A percentile compares a stretch with the other conserved stretches of the same genome.
phyloP scores from a whole-genome alignment of 2,888 invertebrate species.

The Tortrix viridana region DNA sequence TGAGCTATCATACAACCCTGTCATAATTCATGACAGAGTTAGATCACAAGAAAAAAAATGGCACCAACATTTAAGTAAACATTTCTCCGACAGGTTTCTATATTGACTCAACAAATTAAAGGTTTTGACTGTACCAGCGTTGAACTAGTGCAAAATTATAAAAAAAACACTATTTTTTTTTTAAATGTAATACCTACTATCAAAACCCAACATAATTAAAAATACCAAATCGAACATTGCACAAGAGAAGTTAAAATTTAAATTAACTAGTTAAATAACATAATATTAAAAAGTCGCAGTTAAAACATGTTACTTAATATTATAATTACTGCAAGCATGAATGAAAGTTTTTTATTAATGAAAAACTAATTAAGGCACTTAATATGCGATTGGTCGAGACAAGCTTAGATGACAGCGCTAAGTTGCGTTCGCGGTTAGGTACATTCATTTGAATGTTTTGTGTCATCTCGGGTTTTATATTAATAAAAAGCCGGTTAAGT shows the following conservation, averaged over 20 bases:
- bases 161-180: background rate
- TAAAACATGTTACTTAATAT: conserved; percentile 17
- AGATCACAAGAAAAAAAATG: too few species aligned
- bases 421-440: conserved; percentile 2
- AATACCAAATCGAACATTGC: conserved; percentile 23
- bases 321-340: conserved; percentile 26
- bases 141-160: too few species aligned
- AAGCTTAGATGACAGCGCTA: conserved; percentile 8
- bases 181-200: background rate
- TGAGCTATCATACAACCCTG: too few species aligned
- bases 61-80: too few species aligned
- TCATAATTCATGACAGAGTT: too few species aligned
- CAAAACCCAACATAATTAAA: conserved; percentile 10
- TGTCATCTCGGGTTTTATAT: too few species aligned
- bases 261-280: conserved; percentile 23
- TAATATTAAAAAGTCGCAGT: conserved; percentile 18
- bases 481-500: too few species aligned
- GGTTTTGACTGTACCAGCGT: too few species aligned
- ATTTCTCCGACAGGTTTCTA: too few species aligned
- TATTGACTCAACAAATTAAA: too few species aligned
- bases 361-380: conserved; percentile 33
- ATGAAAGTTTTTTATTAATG: conserved; percentile 27
- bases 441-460: too few species aligned
- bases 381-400: conserved; percentile 34
- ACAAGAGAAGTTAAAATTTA: conserved; percentile 13